Conservation (phyloP, 37 sponge, comb jelly and placozoan species). For the Ianthella basta region DNA sequence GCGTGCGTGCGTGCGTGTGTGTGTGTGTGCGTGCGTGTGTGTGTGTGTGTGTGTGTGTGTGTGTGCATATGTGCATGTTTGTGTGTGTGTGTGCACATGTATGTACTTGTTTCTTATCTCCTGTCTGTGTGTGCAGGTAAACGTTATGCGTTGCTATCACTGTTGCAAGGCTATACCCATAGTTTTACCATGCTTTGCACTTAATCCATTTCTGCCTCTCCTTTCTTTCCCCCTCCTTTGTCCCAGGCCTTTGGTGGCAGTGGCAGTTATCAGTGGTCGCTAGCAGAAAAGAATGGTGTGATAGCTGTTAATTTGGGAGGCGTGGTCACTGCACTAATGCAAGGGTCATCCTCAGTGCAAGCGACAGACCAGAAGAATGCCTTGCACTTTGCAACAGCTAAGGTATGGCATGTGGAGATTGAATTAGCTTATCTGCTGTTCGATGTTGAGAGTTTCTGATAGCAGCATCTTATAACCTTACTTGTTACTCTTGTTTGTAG, state of each 20-base stretch:
- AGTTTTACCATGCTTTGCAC: too few relatives aligned
- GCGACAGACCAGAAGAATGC: conserved; percentile 65
- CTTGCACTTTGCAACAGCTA: conserved; percentile 45
- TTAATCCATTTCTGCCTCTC: too few relatives aligned
- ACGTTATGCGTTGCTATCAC: too few relatives aligned
- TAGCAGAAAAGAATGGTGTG: conserved; percentile 49
- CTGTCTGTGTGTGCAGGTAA: too few relatives aligned
- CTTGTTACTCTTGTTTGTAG: conserved; percentile 14
- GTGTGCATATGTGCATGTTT: conserved; percentile 10
- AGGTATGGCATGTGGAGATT: conserved; percentile 53
- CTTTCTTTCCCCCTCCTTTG: too few relatives aligned
- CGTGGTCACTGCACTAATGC: conserved; percentile 21
- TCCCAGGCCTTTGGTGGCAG: conserved; percentile 81
- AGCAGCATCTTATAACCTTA: not conserved
- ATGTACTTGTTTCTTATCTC: not conserved
- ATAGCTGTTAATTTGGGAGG: conserved; percentile 48
- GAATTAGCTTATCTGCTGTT: too few relatives aligned
- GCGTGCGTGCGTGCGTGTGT: conserved; percentile 16
- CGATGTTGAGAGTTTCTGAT: too few relatives aligned
- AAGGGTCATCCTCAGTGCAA: conserved; percentile 42
- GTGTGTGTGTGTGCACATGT: conserved; percentile 13
- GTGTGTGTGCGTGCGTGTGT: conserved; percentile 32
- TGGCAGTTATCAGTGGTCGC: conserved; percentile 82
- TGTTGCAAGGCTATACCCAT: too few relatives aligned
- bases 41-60: conserved; percentile 34